phyloP scores from a whole-genome alignment of 2,797 vertebrate species.

The Melanotaenia nigrans region DNA sequence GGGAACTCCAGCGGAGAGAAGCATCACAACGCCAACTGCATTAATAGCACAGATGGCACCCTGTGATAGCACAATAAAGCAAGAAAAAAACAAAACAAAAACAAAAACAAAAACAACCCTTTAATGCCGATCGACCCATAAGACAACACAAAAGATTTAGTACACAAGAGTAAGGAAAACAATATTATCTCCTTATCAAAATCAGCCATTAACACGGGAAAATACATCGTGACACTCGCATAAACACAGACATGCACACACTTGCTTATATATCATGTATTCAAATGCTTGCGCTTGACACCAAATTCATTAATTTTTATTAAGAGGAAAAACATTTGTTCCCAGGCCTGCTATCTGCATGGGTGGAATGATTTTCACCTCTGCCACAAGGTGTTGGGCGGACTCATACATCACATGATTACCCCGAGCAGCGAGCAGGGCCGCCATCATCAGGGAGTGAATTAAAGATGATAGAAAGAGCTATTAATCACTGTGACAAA shows the following conservation, averaged over 20 bases:
- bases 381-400: slow-evolving; percentile 97
- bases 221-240: slow-evolving; percentile 32
- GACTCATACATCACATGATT: slow-evolving; percentile 99
- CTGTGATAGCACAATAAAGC: slow-evolving; percentile 31
- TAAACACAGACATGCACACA: slow-evolving; percentile 32
- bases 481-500: slow-evolving; percentile 99
- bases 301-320: slow-evolving; percentile 97
- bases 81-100: slow-evolving; percentile 10
- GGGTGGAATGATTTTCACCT: slow-evolving; percentile 99
- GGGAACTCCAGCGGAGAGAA: slow-evolving; percentile 71
- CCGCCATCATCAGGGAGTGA: slow-evolving; percentile 99
- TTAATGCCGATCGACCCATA: slow-evolving; percentile 38
- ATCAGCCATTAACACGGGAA: slow-evolving; percentile 27
- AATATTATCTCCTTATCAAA: slow-evolving; percentile 48
- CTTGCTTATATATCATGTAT: slow-evolving; percentile 34
- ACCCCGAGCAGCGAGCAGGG: slow-evolving; percentile 94
- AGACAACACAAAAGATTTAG: slow-evolving; percentile 42
- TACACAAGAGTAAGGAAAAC: slow-evolving; percentile 43
- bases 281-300: slow-evolving; percentile 82
- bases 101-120: background rate
- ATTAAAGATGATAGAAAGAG: slow-evolving; percentile 99
- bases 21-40: slow-evolving; percentile 39
- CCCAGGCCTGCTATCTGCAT: slow-evolving; percentile 94
- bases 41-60: slow-evolving; percentile 54
- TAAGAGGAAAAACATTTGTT: slow-evolving; percentile 95